Evolutionary conservation across 23 tunicate species (phyloP).

Genomic region (Trididemnum nubilum): DNA sequence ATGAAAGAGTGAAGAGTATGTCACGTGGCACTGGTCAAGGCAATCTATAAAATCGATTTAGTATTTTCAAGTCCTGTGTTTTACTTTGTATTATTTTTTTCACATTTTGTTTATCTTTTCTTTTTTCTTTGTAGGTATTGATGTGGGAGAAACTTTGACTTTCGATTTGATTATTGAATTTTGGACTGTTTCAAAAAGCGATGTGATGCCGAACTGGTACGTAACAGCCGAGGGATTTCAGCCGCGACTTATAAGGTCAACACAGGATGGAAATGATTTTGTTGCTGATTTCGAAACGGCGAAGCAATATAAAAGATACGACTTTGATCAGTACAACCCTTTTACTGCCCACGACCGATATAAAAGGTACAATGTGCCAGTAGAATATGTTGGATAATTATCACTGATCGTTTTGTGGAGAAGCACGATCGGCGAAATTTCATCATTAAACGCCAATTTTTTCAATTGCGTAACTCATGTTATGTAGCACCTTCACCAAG

Average conservation of each 20-base stretch:
- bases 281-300: constrained; percentile 38
- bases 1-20: too few species aligned
- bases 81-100: too few species aligned
- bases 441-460: too few species aligned
- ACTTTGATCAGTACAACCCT: constrained; percentile 59
- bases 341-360: constrained; percentile 55
- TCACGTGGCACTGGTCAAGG: too few species aligned
- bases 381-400: not conserved
- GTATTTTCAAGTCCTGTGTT: too few species aligned
- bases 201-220: constrained; percentile 70
- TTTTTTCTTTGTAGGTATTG: not conserved
- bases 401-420: too few species aligned
- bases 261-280: constrained; percentile 35
- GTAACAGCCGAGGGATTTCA: constrained; percentile 6
- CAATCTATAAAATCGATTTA: too few species aligned
- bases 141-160: not conserved
- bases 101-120: too few species aligned
- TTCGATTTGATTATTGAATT: constrained; percentile 50
- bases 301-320: constrained; percentile 70
- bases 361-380: constrained; percentile 41
- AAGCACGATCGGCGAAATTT: too few species aligned
- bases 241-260: not conserved
- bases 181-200: constrained; percentile 82
- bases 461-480: too few species aligned
- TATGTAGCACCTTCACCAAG: too few species aligned